phyloP scores from a whole-genome alignment of 2,113 vertebrate species.

The Macquaria ambigua region DNA sequence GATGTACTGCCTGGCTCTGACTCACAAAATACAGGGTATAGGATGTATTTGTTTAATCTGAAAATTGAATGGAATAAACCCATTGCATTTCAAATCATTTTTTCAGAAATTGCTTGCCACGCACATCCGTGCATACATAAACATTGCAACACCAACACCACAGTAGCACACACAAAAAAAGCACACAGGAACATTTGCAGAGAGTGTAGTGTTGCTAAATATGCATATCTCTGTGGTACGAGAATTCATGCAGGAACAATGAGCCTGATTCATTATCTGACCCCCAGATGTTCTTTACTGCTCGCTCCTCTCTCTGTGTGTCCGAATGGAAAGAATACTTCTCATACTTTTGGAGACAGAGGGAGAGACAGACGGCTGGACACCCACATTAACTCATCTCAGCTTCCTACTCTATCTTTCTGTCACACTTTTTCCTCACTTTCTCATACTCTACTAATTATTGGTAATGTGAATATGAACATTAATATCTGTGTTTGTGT shows the following conservation, averaged over 20 bases:
- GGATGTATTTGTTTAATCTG: conserved; percentile 1
- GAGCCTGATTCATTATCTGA: conserved; percentile 78
- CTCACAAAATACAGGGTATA: not conserved
- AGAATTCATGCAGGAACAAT: conserved; percentile 78
- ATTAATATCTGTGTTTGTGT: not conserved
- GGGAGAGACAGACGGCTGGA: conserved; percentile 55
- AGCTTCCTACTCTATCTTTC: conserved; percentile 37
- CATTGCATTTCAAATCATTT: not conserved
- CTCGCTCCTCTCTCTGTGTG: conserved; percentile 68
- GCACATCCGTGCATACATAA: conserved; percentile 34
- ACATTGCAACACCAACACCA: conserved; percentile 37
- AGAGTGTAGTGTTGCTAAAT: conserved; percentile 61
- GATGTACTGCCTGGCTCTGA: conserved; percentile 7
- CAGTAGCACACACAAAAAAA: conserved; percentile 35
- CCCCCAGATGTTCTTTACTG: conserved; percentile 77
- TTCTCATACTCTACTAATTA: not conserved
- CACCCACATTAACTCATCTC: conserved; percentile 59
- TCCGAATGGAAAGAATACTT: conserved; percentile 81
- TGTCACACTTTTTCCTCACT: conserved; percentile 11
- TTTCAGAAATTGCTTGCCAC: not conserved
- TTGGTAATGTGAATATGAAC: not conserved
- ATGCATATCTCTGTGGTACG: conserved; percentile 69
- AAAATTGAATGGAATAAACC: not conserved
- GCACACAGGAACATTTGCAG: conserved; percentile 28
- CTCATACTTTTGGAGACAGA: conserved; percentile 80